Conservation (phyloP, 2,888 invertebrate genomes). For the Bedellia somnulentella region DNA sequence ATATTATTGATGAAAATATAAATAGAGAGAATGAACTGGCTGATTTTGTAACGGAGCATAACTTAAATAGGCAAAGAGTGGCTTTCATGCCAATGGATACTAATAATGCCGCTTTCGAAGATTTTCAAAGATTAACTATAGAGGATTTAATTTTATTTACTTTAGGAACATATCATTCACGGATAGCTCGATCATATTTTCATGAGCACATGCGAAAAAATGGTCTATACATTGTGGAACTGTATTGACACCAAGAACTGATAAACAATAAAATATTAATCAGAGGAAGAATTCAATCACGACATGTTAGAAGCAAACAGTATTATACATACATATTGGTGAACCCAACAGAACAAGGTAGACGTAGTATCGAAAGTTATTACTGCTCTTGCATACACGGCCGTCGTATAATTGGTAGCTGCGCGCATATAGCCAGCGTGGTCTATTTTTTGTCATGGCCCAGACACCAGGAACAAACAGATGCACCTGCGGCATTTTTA, state of each 20-base stretch:
- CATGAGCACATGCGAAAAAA: slow-evolving; percentile 5
- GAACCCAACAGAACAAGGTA: neutral
- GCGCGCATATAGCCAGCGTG: slow-evolving; percentile 1
- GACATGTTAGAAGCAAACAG: slow-evolving; percentile 6
- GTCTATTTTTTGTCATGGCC: neutral
- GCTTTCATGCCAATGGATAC: no score
- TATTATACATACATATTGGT: slow-evolving; percentile 7
- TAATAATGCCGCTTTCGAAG: no score
- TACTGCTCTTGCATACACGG: neutral
- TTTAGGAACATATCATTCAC: slow-evolving; percentile 6
- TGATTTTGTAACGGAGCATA: no score
- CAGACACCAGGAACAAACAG: neutral
- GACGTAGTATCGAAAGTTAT: neutral
- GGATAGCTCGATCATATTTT: no score
- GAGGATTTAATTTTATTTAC: slow-evolving; percentile 4
- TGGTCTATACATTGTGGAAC: slow-evolving; percentile 4
- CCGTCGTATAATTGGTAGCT: neutral
- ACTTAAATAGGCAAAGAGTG: no score
- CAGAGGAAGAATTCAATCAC: slow-evolving; percentile 5
- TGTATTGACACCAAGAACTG: slow-evolving; percentile 3
- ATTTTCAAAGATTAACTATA: no score
- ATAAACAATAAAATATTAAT: slow-evolving; percentile 3
- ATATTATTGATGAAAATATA: no score
- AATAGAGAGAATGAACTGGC: no score
- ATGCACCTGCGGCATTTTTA: neutral